phyloP scores from a whole-genome alignment of 2,113 vertebrate species.

The Suncus etruscus region DNA sequence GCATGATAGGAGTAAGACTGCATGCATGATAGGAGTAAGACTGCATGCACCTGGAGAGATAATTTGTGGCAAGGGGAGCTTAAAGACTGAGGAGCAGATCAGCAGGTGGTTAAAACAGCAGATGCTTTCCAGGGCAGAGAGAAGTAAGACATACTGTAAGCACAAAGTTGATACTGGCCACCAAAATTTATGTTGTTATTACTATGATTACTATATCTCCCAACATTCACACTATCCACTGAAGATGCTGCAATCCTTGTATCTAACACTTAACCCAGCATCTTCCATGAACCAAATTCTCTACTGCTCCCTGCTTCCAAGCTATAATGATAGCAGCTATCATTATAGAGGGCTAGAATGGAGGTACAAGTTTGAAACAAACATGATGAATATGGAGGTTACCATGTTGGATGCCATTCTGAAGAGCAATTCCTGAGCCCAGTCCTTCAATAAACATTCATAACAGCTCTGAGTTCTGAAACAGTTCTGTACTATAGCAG shows the following conservation, averaged over 20 bases:
- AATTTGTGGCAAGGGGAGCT: background rate
- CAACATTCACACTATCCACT: background rate
- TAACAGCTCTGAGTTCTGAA: accelerated
- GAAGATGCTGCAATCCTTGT: background rate
- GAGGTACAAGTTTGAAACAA: background rate
- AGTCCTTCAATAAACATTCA: accelerated
- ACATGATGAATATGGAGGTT: background rate
- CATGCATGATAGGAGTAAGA: background rate
- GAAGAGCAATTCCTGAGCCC: background rate
- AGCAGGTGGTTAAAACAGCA: background rate
- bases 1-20: background rate
- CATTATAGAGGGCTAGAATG: background rate
- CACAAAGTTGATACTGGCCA: too few species aligned
- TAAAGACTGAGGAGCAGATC: background rate
- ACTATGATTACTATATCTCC: too few species aligned
- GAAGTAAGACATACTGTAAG: background rate
- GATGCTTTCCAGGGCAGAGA: background rate
- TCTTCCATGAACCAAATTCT: too few species aligned
- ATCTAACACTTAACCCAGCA: background rate
- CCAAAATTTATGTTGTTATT: too few species aligned
- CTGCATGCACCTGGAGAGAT: background rate
- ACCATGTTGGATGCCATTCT: background rate
- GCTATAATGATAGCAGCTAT: background rate
- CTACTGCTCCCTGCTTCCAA: too few species aligned
- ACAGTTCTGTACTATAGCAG: background rate